These are phyloP conservation scores for Iguana delicatissima DNA, from an alignment of 2,797 vertebrate species.

Conservation along the genomic window DNA sequence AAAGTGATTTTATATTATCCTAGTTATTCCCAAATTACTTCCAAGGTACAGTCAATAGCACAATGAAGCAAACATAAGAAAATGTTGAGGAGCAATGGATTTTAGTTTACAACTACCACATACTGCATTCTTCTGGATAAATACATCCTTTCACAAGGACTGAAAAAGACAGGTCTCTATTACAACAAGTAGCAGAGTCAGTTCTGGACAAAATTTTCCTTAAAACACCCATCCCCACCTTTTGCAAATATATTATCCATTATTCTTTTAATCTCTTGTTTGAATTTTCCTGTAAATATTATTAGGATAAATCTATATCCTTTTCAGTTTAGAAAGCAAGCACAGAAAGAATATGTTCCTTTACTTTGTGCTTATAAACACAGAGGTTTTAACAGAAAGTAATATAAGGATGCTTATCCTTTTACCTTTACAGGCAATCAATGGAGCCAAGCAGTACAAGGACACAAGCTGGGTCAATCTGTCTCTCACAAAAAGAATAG, in stretches of 20 bases:
- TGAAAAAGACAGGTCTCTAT: constrained; percentile 51
- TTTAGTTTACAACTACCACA: not conserved
- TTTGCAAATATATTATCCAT: constrained; percentile 44
- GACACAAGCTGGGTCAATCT: constrained; percentile 25
- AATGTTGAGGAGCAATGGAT: not conserved
- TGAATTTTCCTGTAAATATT: constrained; percentile 52
- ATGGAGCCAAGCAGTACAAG: constrained; percentile 7
- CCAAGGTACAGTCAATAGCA: constrained; percentile 11
- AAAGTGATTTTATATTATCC: not conserved
- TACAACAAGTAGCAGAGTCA: constrained; percentile 50
- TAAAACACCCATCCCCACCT: constrained; percentile 47
- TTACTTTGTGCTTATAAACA: not conserved
- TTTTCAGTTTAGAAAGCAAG: constrained; percentile 56
- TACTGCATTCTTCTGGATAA: not conserved
- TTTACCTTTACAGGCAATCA: not conserved
- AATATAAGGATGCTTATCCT: not conserved
- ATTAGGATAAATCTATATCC: constrained; percentile 64
- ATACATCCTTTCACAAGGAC: constrained; percentile 22
- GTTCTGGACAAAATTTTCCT: constrained; percentile 26
- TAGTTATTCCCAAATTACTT: constrained; percentile 21
- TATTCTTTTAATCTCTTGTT: constrained; percentile 58
- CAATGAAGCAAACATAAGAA: constrained; percentile 35
- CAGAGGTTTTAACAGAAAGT: constrained; percentile 5
- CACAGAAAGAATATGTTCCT: constrained; percentile 27
- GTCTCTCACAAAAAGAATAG: not conserved